These are phyloP conservation scores for Laodelphax striatellus DNA, from an alignment of 1,140 invertebrate genomes.

Conservation along the genomic window DNA sequence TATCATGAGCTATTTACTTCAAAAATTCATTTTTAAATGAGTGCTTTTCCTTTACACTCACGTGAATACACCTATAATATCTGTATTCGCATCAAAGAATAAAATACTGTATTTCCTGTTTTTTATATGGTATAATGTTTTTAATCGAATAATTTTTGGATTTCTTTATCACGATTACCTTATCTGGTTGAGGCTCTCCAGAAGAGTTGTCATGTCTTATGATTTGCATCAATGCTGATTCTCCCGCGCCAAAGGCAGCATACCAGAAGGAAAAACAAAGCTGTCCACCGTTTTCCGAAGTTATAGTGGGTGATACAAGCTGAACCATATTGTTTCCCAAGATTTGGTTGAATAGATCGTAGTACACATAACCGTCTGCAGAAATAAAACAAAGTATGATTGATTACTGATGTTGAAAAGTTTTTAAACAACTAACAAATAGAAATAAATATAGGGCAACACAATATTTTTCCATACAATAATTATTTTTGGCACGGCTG, in stretches of 20 bases:
- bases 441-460: no score
- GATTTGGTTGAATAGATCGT: conserved; percentile 52
- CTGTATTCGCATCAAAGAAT: no score
- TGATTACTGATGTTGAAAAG: no score
- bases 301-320: conserved; percentile 37
- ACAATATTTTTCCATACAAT: no score
- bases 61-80: background rate
- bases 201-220: conserved; percentile 32
- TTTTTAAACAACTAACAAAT: no score
- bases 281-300: conserved; percentile 30
- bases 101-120: no score
- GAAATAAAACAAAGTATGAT: conserved; percentile 13
- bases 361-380: conserved; percentile 49
- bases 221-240: conserved; percentile 41
- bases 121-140: no score
- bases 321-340: conserved; percentile 35
- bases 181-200: conserved; percentile 25
- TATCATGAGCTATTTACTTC: no score
- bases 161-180: conserved; percentile 17
- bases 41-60: background rate
- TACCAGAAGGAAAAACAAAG: conserved; percentile 53
- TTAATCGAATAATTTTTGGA: no score
- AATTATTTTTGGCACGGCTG: no score
- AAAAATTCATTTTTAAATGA: no score
- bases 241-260: conserved; percentile 46